Conservation (phyloP, 2,797 vertebrate genomes). For the Protonibea diacanthus region DNA sequence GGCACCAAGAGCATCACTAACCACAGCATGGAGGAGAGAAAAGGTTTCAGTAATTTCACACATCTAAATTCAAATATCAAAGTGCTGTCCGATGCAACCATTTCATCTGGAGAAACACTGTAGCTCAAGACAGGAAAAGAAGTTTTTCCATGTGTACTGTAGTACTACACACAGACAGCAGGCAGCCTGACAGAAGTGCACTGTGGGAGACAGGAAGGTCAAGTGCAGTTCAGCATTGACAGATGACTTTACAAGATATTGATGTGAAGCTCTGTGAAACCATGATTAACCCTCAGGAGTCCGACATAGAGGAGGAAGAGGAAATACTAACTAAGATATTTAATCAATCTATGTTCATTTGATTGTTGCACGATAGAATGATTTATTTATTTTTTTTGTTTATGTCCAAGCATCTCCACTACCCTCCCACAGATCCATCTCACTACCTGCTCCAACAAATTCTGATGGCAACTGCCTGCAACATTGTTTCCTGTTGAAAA, state of each 20-base stretch:
- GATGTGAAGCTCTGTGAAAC: background rate
- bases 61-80: background rate
- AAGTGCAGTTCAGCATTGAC: background rate
- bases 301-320: too few species aligned
- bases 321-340: too few species aligned
- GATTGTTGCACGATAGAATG: too few species aligned
- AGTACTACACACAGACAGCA: background rate
- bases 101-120: background rate
- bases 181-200: background rate
- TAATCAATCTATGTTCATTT: too few species aligned
- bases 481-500: too few species aligned
- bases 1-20: background rate
- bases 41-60: background rate
- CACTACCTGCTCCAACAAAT: too few species aligned
- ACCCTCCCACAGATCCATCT: too few species aligned
- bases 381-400: too few species aligned
- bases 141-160: too few species aligned
- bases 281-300: background rate
- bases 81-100: background rate
- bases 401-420: too few species aligned
- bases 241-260: background rate
- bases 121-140: too few species aligned
- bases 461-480: too few species aligned
- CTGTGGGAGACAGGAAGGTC: conserved; percentile 7
- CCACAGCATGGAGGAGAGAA: background rate